phyloP scores from a whole-genome alignment of 2,797 vertebrate species.

The Gephyroberyx darwinii region DNA sequence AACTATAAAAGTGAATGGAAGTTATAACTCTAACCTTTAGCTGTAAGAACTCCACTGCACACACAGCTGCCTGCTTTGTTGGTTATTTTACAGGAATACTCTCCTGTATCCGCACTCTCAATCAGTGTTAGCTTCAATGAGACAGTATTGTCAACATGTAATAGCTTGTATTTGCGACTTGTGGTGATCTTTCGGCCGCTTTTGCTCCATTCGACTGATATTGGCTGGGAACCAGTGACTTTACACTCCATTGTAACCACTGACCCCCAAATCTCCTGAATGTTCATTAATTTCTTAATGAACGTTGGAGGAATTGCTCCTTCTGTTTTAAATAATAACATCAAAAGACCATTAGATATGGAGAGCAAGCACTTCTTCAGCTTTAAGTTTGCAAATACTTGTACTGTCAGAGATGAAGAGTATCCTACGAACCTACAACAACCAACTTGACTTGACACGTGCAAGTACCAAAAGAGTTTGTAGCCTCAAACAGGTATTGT shows the following conservation, averaged over 20 bases:
- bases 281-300: constrained; percentile 87
- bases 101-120: constrained; percentile 87
- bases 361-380: neutral
- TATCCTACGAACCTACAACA: constrained; percentile 88
- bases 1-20: constrained; percentile 4
- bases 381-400: neutral
- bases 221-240: constrained; percentile 89
- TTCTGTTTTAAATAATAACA: constrained; percentile 80
- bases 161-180: constrained; percentile 85
- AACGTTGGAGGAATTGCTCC: constrained; percentile 89
- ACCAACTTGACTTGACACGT: constrained; percentile 86
- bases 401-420: neutral
- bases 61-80: constrained; percentile 88
- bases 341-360: constrained; percentile 30
- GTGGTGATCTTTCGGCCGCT: constrained; percentile 86
- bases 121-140: constrained; percentile 85
- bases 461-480: constrained; percentile 89
- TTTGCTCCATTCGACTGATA: constrained; percentile 91
- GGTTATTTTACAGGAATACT: constrained; percentile 88
- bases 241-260: constrained; percentile 89
- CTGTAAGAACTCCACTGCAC: constrained; percentile 84
- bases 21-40: constrained; percentile 77
- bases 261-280: constrained; percentile 87
- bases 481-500: constrained; percentile 87
- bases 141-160: constrained; percentile 83